Base-by-base conservation (phyloP, 2,888 invertebrate genomes). In the Lysandra bellargus region DNA sequence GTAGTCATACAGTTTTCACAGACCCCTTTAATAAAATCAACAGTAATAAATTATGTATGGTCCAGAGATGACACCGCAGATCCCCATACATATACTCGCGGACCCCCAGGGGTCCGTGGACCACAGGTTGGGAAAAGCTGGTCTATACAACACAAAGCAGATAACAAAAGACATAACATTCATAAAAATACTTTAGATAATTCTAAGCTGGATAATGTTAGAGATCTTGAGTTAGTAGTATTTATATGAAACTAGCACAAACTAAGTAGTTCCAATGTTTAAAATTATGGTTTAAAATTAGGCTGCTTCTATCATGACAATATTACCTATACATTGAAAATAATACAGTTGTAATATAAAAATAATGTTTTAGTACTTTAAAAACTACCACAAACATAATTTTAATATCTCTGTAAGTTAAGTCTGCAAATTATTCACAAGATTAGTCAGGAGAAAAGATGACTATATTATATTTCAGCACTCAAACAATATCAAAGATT, bases 401-500 rank as follows among this genome's bases (percentile, higher is more conserved):
- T 23, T 44, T 44, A 44, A 14, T 3, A 53, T 44, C 44, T 44
- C 44, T 7, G 40, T 40, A 40, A 53, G 14, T 57, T 17, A 60
- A 60, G 60, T 60, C 17, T n/a, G 6, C 23, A 61, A 30, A 30
- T 64, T 64, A 64, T 64, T 64, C 64, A 64, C 64, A 30, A 64
- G 23, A 64, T 57, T 4, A 57, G 4, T 57, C 3, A 57, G 57
- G 57, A 57, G 57, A 57, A 57, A 57, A 4, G 14, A 53, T 4
- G 14, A 69, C 69, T 69, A 12, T 33, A 12, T 33, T 1, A 69
- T 14, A 14, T 12, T 49, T 49, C 49, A 69, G 88, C 92, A 90
- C 93, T 94, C 92, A 94, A 87, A 94, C 94, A 90, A 94, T 89
- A 87, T 94, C 93, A 89, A 86, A 92, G 86, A 93, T 90, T 89